These are phyloP conservation scores for Zapornia atra DNA, from an alignment of 2,113 vertebrate species.

Conservation along the genomic window DNA sequence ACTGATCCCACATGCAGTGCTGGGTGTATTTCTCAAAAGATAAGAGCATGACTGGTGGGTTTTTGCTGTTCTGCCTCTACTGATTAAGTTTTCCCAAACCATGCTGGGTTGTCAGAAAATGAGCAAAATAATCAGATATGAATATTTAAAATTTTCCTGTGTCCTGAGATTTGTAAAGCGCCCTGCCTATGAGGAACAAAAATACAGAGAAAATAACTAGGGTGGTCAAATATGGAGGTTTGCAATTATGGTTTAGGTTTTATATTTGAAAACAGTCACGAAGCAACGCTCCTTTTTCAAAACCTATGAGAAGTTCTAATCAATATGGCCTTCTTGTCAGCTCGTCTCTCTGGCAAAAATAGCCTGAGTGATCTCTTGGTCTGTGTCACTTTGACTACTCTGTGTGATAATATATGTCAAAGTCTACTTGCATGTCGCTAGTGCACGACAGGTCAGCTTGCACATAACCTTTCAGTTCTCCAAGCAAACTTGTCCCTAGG, in stretches of 20 bases:
- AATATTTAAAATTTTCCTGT: neutral
- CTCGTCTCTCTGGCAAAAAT: neutral
- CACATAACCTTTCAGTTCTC: neutral
- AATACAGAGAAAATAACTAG: neutral
- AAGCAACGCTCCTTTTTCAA: neutral
- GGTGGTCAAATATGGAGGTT: neutral
- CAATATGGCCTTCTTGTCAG: neutral
- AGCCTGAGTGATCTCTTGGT: neutral
- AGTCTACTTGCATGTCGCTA: rapidly evolving
- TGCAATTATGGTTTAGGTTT: neutral
- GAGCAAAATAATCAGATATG: neutral
- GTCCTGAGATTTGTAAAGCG: neutral
- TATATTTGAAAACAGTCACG: neutral
- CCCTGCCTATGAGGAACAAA: neutral
- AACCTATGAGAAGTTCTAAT: neutral
- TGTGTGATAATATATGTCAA: neutral
- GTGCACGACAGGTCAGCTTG: rapidly evolving
- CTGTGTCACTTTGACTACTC: neutral
- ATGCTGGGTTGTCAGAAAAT: neutral
- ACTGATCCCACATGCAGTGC: neutral
- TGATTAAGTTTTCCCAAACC: neutral
- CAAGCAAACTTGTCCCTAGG: neutral
- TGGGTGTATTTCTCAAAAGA: neutral
- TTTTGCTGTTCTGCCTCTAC: neutral
- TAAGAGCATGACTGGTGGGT: neutral